phyloP scores from a whole-genome alignment of 2,113 vertebrate genomes.

The Phodopus roborovskii region DNA sequence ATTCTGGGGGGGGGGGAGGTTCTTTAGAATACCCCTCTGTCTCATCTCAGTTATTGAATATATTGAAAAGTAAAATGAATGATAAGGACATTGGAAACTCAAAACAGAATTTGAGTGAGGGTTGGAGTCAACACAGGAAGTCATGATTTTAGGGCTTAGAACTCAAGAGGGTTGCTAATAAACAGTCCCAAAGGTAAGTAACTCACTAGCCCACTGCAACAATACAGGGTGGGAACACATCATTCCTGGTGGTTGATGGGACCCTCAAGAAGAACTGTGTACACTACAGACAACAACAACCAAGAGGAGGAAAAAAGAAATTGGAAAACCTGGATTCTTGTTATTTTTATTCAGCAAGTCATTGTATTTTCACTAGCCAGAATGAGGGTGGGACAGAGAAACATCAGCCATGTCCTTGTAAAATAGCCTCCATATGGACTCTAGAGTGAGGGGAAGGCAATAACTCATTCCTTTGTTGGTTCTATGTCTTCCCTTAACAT shows the following conservation, averaged over 20 bases:
- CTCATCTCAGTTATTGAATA: conserved; percentile 13
- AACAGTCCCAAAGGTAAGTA: neutral
- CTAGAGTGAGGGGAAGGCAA: neutral
- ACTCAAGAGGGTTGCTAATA: neutral
- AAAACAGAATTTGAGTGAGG: neutral
- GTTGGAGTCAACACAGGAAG: neutral
- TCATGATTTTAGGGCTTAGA: neutral
- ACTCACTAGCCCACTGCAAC: neutral
- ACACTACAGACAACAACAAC: neutral
- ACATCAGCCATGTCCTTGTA: neutral
- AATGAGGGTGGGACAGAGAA: neutral
- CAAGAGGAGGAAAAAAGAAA: neutral
- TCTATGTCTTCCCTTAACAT: neutral
- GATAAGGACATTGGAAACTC: neutral
- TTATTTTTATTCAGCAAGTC: neutral
- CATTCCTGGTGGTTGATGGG: neutral
- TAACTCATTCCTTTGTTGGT: neutral
- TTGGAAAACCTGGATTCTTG: neutral
- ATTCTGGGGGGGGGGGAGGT: accelerated
- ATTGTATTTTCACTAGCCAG: neutral
- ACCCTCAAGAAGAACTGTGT: neutral
- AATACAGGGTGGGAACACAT: neutral
- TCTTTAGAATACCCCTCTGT: neutral
- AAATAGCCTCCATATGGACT: neutral
- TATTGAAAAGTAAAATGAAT: conserved; percentile 23